Percentiles rank a stretch among this genome's conserved stretches.
phyloP scores from a whole-genome alignment of 2,888 invertebrate species.

The Chymomyza procnemis region DNA sequence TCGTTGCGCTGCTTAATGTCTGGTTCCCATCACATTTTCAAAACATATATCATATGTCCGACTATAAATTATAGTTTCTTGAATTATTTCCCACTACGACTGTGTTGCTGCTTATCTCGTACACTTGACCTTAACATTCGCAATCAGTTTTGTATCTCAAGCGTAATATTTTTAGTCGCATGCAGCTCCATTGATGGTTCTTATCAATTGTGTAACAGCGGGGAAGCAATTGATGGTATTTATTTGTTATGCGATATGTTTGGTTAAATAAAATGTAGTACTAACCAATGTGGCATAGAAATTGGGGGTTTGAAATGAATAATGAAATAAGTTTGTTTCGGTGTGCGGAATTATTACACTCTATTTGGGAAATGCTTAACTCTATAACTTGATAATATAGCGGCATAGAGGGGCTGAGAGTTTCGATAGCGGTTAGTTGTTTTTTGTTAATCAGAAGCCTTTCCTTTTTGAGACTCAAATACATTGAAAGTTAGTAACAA shows the following conservation, averaged over 20 bases:
- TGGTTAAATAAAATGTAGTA: not conserved
- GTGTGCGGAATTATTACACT: no score
- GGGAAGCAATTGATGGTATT: not conserved
- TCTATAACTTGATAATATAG: no score
- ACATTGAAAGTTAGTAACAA: no score
- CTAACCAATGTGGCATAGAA: not conserved
- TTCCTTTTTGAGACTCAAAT: no score
- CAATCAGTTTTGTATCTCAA: slow-evolving; percentile 31
- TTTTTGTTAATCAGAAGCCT: no score
- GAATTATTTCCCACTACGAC: not conserved
- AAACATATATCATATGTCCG: not conserved
- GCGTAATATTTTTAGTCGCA: not conserved
- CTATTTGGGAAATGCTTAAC: no score
- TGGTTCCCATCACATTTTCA: slow-evolving; percentile 2
- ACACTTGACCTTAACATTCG: slow-evolving; percentile 46
- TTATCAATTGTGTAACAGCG: not conserved
- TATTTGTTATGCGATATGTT: not conserved
- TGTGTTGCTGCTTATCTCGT: slow-evolving; percentile 7
- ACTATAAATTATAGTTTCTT: not conserved
- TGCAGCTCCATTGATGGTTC: not conserved
- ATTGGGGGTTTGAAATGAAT: no score
- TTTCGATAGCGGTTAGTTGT: no score
- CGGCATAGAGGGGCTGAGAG: no score
- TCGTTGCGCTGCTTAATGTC: slow-evolving; percentile 1
- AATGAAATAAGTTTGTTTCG: no score